phyloP scores from a whole-genome alignment of 2,888 invertebrate genomes.

The Calameuta filiformis region DNA sequence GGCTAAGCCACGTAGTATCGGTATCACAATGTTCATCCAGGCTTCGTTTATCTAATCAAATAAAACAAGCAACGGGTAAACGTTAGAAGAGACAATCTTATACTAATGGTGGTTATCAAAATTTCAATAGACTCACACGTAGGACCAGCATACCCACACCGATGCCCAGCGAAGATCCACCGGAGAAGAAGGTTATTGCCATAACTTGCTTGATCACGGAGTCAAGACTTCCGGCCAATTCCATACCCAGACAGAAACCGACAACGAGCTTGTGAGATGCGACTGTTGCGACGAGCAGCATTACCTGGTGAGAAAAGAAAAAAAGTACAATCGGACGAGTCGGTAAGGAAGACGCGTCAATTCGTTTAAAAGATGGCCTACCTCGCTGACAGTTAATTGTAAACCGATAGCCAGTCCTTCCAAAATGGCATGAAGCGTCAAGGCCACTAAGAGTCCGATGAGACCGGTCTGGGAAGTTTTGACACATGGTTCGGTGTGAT shows the following conservation, averaged over 20 bases:
- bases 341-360: background rate
- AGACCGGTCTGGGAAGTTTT: slow-evolving; percentile 71
- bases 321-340: background rate
- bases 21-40: slow-evolving; percentile 33
- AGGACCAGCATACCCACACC: slow-evolving; percentile 74
- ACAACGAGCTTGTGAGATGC: slow-evolving; percentile 85
- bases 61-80: background rate
- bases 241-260: slow-evolving; percentile 83
- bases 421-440: slow-evolving; percentile 81
- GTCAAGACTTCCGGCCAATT: slow-evolving; percentile 72
- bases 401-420: slow-evolving; percentile 87
- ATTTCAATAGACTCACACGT: slow-evolving; percentile 67
- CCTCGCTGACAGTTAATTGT: slow-evolving; percentile 62
- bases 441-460: slow-evolving; percentile 76
- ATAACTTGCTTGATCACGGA: slow-evolving; percentile 68
- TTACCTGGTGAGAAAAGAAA: slow-evolving; percentile 68
- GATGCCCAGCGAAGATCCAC: slow-evolving; percentile 77
- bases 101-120: background rate
- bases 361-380: background rate
- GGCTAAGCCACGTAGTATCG: slow-evolving; percentile 72
- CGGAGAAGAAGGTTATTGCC: slow-evolving; percentile 74
- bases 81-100: background rate
- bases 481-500: slow-evolving; percentile 75
- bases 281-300: slow-evolving; percentile 76
- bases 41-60: slow-evolving; percentile 19